phyloP scores from a whole-genome alignment of 2,888 invertebrate species.

The Therioaphis trifolii region DNA sequence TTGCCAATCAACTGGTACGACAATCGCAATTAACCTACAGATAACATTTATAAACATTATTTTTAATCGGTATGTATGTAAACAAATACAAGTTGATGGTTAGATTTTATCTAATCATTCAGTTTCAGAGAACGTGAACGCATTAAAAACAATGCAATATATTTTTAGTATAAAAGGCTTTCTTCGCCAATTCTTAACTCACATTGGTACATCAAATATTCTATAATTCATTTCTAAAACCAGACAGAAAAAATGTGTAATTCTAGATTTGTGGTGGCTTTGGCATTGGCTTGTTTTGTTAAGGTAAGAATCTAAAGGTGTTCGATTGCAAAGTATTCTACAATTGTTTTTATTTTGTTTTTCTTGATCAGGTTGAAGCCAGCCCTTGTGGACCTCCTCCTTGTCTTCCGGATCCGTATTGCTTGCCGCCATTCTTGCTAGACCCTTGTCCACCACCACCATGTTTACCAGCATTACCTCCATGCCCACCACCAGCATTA shows the following conservation, averaged over 20 bases:
- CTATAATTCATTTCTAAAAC: not conserved
- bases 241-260: not conserved
- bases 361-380: not conserved
- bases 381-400: not conserved
- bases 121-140: not conserved
- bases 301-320: not conserved
- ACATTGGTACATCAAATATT: not conserved
- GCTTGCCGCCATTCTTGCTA: not conserved
- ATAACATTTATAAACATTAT: too few species aligned
- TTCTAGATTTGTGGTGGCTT: not conserved
- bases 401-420: not conserved
- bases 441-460: not conserved
- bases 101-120: too few species aligned
- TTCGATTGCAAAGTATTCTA: not conserved
- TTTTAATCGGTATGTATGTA: too few species aligned
- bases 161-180: not conserved
- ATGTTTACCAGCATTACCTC: not conserved
- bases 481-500: not conserved
- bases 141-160: not conserved
- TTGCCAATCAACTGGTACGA: too few species aligned
- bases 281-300: not conserved
- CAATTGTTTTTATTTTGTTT: not conserved
- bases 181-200: not conserved
- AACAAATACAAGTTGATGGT: too few species aligned
- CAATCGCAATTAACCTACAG: too few species aligned